Evolutionary conservation across 1,140 invertebrate genomes (phyloP), one percentile per base, ranked within the genome.

Genomic region (Leptopilina clavipes): DNA sequence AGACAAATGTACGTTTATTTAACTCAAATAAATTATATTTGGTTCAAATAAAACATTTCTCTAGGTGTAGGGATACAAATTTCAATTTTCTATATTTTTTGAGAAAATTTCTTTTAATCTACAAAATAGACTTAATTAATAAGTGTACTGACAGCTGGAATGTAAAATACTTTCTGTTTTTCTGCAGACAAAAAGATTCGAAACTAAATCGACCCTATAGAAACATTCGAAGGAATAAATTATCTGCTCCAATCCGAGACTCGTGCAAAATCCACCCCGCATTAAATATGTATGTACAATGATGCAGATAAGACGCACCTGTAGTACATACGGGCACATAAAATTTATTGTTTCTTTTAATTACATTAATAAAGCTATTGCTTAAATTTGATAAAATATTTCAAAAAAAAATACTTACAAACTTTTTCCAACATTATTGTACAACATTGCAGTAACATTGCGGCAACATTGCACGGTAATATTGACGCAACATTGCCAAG

Each of bases 241-340:
- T 85, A 84, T 79, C 79, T 72, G 81, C 78, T 84, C 81, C 82
- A 84, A 85, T 84, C 82, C 81, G 80, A 81, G 82, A 76, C 76
- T 79, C 83, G 83, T 85, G 82, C 84, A 82, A 84, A 83, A 85
- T 84, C 81, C 82, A 83, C 82, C 80, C 81, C 77, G 81, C 82
- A 82, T 84, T 84, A 83, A 84, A 82, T 84, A 85, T 85, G 82
- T 83, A 83, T 25, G 65, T 84, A 83, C 76, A 81, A 79, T 82
- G 84, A 83, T 85, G 79, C 79, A 83, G 82, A 85, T 85, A 85
- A 82, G 81, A 76, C 83, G 81, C 83, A 85, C 81, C 84, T 85
- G 84, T 84, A 17, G 48, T 52, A 85, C 79, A 79, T 77, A 79
- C 79, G 75, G 76, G 78, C 75, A 75, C 72, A 78, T 78, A 71